Base-by-base conservation (phyloP, 2,888 invertebrate genomes). In the Apotomis turbidana region DNA sequence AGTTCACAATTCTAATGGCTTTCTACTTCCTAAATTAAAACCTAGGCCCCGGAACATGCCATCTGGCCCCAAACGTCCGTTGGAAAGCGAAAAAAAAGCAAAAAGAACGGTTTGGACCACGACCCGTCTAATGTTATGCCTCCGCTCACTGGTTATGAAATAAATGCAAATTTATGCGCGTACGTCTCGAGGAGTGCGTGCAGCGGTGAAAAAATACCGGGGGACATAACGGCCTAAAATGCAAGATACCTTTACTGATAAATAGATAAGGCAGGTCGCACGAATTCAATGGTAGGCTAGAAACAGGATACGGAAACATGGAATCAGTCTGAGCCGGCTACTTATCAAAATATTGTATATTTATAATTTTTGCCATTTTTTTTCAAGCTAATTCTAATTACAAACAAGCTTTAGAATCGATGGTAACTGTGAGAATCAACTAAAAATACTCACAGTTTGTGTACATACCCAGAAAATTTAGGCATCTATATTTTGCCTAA, bases 71-170 rank as follows among this genome's bases (percentile, higher is more conserved):
- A 68, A 71, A 55, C 13, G 78, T 80, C 88, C 86, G 89, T 90
- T 89, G 87, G 81, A 83, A 80, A 82, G 80, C 85, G 81, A 84
- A 73, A 76, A 73, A 76, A 86, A 87, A 88, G 87, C 86, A 83
- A 87, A 88, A 89, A 85, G 85, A 90, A 88, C 88, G 86, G 88
- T 90, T 88, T 84, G 85, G 86, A 82, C 86, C 86, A 79, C 86
- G 87, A 85, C 83, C 86, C 90, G 87, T 90, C 88, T 93, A 93
- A 93, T 91, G 89, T 90, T 90, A 93, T 91, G 91, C 91, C 89
- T 86, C 86, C 90, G 91, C 80, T 90, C 93, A 93, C 80, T 91
- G 93, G 90, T 89, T 91, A 93, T 93, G 93, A 93, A 94, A 94
- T 93, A 75, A 85, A 94, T 94, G 93, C 88, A 90, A 94, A 94